Percentiles rank a stretch among this genome's conserved stretches.
phyloP scores from a whole-genome alignment of 2,113 vertebrate genomes.

The Chloropsis hardwickii region DNA sequence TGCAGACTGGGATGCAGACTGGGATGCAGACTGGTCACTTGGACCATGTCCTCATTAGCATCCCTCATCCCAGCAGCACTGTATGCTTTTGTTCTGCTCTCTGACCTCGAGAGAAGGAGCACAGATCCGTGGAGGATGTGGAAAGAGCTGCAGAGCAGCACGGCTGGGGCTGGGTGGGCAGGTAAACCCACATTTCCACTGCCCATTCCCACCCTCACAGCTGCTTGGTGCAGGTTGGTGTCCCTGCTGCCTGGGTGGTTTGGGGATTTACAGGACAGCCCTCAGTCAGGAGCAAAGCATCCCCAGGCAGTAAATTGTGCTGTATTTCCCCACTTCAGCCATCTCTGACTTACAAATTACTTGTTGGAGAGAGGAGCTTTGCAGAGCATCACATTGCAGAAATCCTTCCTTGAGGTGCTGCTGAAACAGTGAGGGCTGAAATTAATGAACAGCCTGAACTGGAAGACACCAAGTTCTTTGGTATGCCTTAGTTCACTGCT shows the following conservation, averaged over 20 bases:
- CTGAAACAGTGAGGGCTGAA: background rate
- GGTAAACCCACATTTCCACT: background rate
- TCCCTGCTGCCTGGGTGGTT: accelerated
- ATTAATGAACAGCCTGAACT: background rate
- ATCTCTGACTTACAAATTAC: background rate
- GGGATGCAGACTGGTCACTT: background rate
- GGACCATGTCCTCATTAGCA: background rate
- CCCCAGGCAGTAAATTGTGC: background rate
- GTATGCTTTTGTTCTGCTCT: background rate
- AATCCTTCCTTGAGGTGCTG: background rate
- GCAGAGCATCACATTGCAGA: background rate
- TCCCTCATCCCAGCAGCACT: background rate
- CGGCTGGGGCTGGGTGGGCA: background rate
- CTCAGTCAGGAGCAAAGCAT: background rate
- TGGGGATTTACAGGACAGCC: background rate
- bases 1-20: background rate
- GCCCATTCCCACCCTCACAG: background rate
- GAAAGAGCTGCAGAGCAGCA: background rate
- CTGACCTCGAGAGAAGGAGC: background rate
- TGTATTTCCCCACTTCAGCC: background rate
- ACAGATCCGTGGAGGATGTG: background rate
- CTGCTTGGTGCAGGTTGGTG: background rate
- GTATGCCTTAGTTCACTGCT: background rate
- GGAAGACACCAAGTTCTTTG: background rate
- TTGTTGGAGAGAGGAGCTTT: background rate